Conservation (phyloP, 2,888 invertebrate genomes). For the Callinectes sapidus region DNA sequence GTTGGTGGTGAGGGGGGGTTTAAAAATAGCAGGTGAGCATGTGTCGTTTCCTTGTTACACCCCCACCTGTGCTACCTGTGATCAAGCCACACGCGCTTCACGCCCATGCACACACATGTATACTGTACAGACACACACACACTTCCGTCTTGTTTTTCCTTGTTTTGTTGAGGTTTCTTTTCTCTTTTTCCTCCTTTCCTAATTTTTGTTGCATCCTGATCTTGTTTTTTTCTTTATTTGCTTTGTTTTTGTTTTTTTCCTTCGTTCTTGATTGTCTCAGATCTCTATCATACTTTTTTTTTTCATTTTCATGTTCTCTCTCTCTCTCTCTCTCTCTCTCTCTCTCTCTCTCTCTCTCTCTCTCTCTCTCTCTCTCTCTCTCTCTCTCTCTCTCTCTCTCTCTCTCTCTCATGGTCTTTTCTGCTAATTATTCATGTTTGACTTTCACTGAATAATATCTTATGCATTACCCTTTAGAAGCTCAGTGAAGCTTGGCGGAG, state of each 20-base stretch:
- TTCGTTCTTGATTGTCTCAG: neutral
- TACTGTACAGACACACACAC: neutral
- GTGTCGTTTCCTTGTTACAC: neutral
- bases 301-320: neutral
- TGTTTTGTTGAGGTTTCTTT: neutral
- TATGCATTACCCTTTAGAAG: neutral
- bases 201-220: neutral
- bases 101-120: neutral
- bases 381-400: constrained; percentile 17
- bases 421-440: neutral
- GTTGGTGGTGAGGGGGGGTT: neutral
- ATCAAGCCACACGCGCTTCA: neutral
- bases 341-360: constrained; percentile 14
- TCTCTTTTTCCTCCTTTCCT: neutral
- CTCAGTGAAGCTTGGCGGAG: neutral
- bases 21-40: neutral
- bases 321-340: neutral
- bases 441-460: neutral
- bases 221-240: neutral
- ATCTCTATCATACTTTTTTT: neutral
- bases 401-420: constrained; percentile 28
- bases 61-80: constrained; percentile 11
- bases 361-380: constrained; percentile 43
- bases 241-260: neutral
- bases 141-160: neutral